Evolutionary conservation across 2,797 vertebrate species (phyloP), one percentile per base, ranked within the genome.

Genomic region (Parambassis ranga): DNA sequence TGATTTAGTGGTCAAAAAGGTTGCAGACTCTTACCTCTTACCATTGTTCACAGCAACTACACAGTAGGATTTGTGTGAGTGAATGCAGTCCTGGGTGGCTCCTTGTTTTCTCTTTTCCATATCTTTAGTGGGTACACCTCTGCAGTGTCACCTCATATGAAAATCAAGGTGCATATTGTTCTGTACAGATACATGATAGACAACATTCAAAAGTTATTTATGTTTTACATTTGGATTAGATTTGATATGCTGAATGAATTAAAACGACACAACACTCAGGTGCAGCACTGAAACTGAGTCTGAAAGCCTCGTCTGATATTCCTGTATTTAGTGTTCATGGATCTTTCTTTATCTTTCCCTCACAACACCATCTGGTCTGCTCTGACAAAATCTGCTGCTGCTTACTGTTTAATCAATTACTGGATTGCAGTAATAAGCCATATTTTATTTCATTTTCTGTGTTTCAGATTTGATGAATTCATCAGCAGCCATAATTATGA

Each of bases 311-410:
- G 81, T 75, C 71, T 78, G 64, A 85, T 86, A 79, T 82, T 76
- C 82, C 79, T 81, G 61, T 65, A 51, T 87, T 82, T 75, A 58
- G 67, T 65, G 47, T 77, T 75, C 61, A 66, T 77, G 52, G 63
- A 70, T 69, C 59, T 75, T 60, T 63, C 36, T 81, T 81, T 76
- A 63, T 75, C 58, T 59, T 71, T 80, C 46, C 66, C 71, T 79
- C 61, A 83, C 73, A 80, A 60, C 57, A 53, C 48, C 72, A 74
- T 84, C 78, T 85, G 80, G 49, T 26, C 59, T 35, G 30, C 19
- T 39, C 4, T 31, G 10, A 10, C 32, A 15, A 36, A 60, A 55
- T 16, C 35, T 50, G 27, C 9, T 46, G 37, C 26, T 56, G 52
- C 65, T 74, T 39, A 39, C 26, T 20, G 57, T 72, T 77, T 83